Base-by-base conservation (phyloP, 2,888 invertebrate genomes). In the Pherbina coryleti region DNA sequence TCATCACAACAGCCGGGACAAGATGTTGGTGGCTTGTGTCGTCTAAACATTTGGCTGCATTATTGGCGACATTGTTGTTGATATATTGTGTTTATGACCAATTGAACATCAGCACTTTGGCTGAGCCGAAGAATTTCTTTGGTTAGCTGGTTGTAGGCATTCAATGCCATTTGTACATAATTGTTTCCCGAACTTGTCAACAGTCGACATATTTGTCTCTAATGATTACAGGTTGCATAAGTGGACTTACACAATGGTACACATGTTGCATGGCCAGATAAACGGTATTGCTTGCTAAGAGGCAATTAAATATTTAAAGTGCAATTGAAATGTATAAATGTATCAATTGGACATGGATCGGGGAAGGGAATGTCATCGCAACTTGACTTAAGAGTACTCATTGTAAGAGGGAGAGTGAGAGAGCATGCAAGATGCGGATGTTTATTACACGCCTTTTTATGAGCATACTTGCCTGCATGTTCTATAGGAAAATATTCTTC, bases 251-350 rank as follows among this genome's bases (percentile, higher is more conserved):
- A 77, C 84, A 83, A 84, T 79, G 83, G 79, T 76, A 79, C 84
- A 82, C 86, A 86, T 85, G 85, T 84, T 82, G 78, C 79, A 80
- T 76, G 79, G 72, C 25, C 51, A 17, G 53, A 14, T 28, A 31
- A 17, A n/a, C n/a, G 55, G 17, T 34, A 44, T 31, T 55, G 11
- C 19, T 22, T 28, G 71, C 28, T 37, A 75, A 62, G 75, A 67
- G 67, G 66, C 75, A 75, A 66, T 75, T 75, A 75, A 75, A 55
- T 75, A 55, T 64, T 25, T 44, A 25, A 55, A 75, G 75, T 75
- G 75, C 75, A 67, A 66, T 75, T 67, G 75, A 67, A 75, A 55
- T 55, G 67, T 75, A 28, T 31, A 25, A 31, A 64, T 31, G 31
- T 64, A 55, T 66, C 34, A 34, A 37, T 49, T 66, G 67, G 34